Percentiles rank a stretch among this genome's conserved stretches.
Evolutionary conservation across 1,140 invertebrate genomes (phyloP).

Genomic region (Sitobion miscanthi): DNA sequence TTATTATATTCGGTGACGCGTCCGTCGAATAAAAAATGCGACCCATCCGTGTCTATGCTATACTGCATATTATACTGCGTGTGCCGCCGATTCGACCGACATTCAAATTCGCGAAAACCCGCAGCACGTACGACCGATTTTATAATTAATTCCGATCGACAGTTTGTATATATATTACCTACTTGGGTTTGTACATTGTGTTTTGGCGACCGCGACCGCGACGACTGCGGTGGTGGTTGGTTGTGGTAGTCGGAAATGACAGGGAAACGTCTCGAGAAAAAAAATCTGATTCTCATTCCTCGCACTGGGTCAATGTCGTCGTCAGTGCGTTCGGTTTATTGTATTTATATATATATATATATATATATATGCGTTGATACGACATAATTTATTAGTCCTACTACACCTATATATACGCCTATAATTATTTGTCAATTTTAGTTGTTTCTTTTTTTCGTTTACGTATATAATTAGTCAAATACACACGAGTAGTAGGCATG

Average conservation of each 20-base stretch:
- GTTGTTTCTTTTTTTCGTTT: not conserved
- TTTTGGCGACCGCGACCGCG: not conserved
- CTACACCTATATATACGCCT: not conserved
- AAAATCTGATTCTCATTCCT: not conserved
- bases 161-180: not conserved
- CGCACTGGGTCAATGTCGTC: constrained; percentile 13
- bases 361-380: not conserved
- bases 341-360: not conserved
- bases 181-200: not conserved
- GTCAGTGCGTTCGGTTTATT: not conserved
- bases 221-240: not conserved
- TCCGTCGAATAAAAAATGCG: not conserved
- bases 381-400: not conserved
- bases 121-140: not conserved
- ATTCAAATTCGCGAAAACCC: not conserved
- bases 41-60: not conserved
- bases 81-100: not conserved
- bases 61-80: no score
- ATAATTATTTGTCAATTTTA: not conserved
- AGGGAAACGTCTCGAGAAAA: not conserved
- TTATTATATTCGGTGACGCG: not conserved
- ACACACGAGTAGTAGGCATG: not conserved
- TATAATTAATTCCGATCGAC: not conserved
- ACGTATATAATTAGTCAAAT: not conserved
- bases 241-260: not conserved